These are phyloP conservation scores for Heteromurus nitidus DNA, from an alignment of 2,888 invertebrate species.

Conservation along the genomic window DNA sequence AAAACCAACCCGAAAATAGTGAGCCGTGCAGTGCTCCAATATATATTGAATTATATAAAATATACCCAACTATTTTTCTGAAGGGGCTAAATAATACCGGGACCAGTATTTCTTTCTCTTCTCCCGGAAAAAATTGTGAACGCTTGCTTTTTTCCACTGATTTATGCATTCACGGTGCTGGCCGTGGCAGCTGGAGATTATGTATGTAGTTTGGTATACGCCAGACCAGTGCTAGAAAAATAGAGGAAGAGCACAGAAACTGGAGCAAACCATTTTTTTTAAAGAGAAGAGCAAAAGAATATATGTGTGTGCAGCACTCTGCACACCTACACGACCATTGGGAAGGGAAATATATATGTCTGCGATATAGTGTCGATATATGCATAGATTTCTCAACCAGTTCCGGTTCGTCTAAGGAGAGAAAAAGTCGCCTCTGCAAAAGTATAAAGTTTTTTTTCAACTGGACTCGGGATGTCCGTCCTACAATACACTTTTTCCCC, in stretches of 20 bases:
- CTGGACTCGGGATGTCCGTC: conserved; percentile 13
- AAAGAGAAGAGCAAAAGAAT: conserved; percentile 3
- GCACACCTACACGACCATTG: too few relatives aligned
- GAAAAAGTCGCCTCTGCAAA: too few relatives aligned
- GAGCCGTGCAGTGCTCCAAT: too few relatives aligned
- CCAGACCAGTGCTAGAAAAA: background rate
- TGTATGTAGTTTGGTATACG: background rate
- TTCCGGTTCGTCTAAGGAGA: too few relatives aligned
- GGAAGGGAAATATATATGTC: too few relatives aligned
- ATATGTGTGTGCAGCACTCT: too few relatives aligned
- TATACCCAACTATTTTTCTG: conserved; percentile 33
- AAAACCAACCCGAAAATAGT: conserved; percentile 21
- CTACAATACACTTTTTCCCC: conserved; percentile 3
- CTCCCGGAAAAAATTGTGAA: conserved; percentile 21
- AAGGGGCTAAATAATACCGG: background rate
- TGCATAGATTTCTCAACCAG: too few relatives aligned
- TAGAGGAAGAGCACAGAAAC: conserved; percentile 19
- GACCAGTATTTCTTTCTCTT: background rate
- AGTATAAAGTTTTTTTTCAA: conserved; percentile 8
- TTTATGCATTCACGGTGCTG: conserved; percentile 50
- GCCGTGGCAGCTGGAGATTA: conserved; percentile 41
- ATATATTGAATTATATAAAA: too few relatives aligned
- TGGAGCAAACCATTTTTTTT: conserved; percentile 27
- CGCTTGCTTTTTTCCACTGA: conserved; percentile 39
- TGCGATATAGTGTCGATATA: too few relatives aligned